Conservation (phyloP, 2,113 vertebrate genomes). For the Pedetes capensis region DNA sequence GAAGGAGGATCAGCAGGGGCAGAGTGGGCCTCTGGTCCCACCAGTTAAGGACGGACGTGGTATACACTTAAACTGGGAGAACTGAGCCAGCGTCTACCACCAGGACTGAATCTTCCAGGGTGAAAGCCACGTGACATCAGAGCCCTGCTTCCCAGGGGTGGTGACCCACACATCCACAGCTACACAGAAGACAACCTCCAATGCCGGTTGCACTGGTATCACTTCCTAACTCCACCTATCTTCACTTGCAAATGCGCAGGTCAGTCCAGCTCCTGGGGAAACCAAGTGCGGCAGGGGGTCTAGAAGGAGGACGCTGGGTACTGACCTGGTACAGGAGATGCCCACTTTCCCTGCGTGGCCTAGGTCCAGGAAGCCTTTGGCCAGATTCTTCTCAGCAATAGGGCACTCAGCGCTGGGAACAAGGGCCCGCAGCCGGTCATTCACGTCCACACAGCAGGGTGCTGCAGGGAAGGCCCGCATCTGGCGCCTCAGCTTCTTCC, state of each 20-base stretch:
- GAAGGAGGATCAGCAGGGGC: not conserved
- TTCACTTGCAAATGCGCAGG: not conserved
- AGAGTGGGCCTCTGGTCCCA: not conserved
- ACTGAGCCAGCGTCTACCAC: not conserved
- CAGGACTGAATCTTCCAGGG: not conserved
- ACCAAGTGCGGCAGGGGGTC: no score
- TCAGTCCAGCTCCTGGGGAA: accelerated
- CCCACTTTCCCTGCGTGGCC: conserved; percentile 90
- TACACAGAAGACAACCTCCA: not conserved
- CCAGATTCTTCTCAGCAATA: conserved; percentile 83
- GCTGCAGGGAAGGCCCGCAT: conserved; percentile 98
- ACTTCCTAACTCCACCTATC: not conserved
- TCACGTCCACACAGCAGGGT: conserved; percentile 88
- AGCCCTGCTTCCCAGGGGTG: not conserved
- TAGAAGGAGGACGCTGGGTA: not conserved
- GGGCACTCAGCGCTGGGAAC: conserved; percentile 90
- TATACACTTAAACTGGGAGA: not conserved
- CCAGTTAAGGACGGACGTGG: not conserved
- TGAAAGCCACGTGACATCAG: not conserved
- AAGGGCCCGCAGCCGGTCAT: conserved; percentile 87
- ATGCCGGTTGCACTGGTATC: no score
- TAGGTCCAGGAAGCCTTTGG: conserved; percentile 88
- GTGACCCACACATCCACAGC: accelerated
- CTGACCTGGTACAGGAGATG: conserved; percentile 92
- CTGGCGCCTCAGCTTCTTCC: conserved; percentile 92